phyloP scores from a whole-genome alignment of 2,888 invertebrate species.

The Eledona agricola region DNA sequence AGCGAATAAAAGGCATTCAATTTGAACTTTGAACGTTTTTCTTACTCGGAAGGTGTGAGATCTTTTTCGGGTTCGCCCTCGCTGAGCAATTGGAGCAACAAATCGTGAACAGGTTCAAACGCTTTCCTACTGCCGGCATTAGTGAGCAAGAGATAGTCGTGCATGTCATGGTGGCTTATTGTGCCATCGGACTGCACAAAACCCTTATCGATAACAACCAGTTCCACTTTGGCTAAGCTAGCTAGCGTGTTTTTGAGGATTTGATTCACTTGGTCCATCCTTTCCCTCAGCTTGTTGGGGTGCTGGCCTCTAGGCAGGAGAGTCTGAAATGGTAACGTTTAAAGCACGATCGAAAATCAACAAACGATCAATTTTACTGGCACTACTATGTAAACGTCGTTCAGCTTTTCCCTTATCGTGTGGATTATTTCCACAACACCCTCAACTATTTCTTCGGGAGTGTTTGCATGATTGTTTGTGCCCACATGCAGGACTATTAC shows the following conservation, averaged over 20 bases:
- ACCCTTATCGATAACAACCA: conserved; percentile 81
- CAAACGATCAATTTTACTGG: conserved; percentile 72
- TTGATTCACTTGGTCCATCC: conserved; percentile 79
- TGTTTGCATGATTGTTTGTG: conserved; percentile 85
- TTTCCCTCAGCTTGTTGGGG: conserved; percentile 82
- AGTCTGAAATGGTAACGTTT: conserved; percentile 69
- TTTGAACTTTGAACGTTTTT: conserved; percentile 16
- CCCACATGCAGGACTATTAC: conserved; percentile 88
- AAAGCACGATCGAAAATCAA: neutral
- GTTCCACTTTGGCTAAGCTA: conserved; percentile 74
- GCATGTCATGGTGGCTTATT: conserved; percentile 90
- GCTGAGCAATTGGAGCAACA: conserved; percentile 78
- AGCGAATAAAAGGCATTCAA: conserved; percentile 29
- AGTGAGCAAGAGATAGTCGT: conserved; percentile 89
- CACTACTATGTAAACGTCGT: conserved; percentile 82
- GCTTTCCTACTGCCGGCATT: conserved; percentile 87
- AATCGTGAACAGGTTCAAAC: conserved; percentile 84
- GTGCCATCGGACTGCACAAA: conserved; percentile 80
- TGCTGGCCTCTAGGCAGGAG: conserved; percentile 87
- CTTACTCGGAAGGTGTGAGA: conserved; percentile 75
- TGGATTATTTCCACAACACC: conserved; percentile 82
- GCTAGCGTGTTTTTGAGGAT: conserved; percentile 72
- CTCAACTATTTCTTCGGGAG: conserved; percentile 81
- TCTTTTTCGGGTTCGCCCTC: conserved; percentile 81
- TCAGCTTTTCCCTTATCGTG: conserved; percentile 78